These are phyloP conservation scores for Musca vetustissima DNA, from an alignment of 1,140 invertebrate genomes.

Conservation along the genomic window DNA sequence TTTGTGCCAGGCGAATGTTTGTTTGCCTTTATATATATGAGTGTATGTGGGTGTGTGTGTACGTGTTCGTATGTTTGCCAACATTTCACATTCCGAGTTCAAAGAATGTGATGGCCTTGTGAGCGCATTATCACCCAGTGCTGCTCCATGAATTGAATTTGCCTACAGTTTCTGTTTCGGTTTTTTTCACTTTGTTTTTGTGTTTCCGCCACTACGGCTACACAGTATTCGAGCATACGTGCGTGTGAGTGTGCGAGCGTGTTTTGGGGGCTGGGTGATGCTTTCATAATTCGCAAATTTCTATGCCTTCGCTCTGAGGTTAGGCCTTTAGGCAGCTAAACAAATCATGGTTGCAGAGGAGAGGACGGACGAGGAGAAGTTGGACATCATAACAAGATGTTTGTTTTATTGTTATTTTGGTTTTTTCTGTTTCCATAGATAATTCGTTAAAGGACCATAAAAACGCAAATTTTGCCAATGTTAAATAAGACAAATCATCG, in stretches of 20 bases:
- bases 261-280: neutral
- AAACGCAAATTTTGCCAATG: neutral
- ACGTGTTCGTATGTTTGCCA: neutral
- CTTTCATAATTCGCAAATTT: too few species aligned
- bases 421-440: too few species aligned
- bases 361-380: too few species aligned
- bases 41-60: neutral
- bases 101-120: constrained; percentile 14
- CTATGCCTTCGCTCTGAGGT: too few species aligned
- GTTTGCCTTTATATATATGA: neutral
- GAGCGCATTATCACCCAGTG: constrained; percentile 12
- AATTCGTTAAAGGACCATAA: too few species aligned
- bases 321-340: too few species aligned
- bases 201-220: neutral
- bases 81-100: constrained; percentile 11
- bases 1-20: neutral
- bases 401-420: too few species aligned
- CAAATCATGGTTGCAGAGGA: too few species aligned
- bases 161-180: neutral
- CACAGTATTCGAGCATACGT: too few species aligned
- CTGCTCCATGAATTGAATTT: too few species aligned
- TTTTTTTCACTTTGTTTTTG: neutral
- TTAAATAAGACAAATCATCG: constrained; percentile 12
- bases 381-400: too few species aligned
- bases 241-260: neutral